phyloP scores from a whole-genome alignment of 2,797 vertebrate genomes.

The Kryptopterus vitreolus region DNA sequence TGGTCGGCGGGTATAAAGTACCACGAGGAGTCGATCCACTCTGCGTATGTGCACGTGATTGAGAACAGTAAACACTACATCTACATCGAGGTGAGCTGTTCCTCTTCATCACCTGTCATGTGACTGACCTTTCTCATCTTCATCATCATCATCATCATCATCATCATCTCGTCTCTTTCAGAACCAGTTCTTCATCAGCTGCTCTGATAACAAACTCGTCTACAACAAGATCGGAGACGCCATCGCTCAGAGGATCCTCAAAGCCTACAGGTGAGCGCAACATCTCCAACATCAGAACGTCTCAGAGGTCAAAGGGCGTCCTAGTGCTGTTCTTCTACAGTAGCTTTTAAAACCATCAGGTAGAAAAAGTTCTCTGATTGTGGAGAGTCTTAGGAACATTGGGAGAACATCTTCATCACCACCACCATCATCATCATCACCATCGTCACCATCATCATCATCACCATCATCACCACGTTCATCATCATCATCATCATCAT shows the following conservation, averaged over 20 bases:
- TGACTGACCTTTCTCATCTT: too few relatives aligned
- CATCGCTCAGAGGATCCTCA: conserved; percentile 87
- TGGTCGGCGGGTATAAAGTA: conserved; percentile 97
- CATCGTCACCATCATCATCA: too few relatives aligned
- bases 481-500: too few relatives aligned
- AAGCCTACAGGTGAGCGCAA: conserved; percentile 82
- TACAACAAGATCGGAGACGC: conserved; percentile 92
- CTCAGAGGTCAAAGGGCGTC: not conserved
- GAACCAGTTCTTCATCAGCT: conserved; percentile 99
- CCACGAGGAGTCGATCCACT: conserved; percentile 94
- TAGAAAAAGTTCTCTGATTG: too few relatives aligned
- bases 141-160: too few relatives aligned
- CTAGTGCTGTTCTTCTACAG: too few relatives aligned
- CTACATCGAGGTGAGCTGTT: conserved; percentile 86
- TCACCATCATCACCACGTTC: too few relatives aligned
- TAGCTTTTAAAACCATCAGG: too few relatives aligned
- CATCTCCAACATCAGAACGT: not conserved
- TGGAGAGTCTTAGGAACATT: too few relatives aligned
- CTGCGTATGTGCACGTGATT: conserved; percentile 82
- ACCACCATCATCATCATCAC: too few relatives aligned
- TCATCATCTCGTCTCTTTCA: conserved; percentile 56
- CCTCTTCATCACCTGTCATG: not conserved
- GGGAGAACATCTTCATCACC: not conserved
- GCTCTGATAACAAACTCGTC: conserved; percentile 87
- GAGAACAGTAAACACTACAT: conserved; percentile 89